Base-by-base conservation (phyloP, 2,113 vertebrate species). In the Phyllostomus hastatus region DNA sequence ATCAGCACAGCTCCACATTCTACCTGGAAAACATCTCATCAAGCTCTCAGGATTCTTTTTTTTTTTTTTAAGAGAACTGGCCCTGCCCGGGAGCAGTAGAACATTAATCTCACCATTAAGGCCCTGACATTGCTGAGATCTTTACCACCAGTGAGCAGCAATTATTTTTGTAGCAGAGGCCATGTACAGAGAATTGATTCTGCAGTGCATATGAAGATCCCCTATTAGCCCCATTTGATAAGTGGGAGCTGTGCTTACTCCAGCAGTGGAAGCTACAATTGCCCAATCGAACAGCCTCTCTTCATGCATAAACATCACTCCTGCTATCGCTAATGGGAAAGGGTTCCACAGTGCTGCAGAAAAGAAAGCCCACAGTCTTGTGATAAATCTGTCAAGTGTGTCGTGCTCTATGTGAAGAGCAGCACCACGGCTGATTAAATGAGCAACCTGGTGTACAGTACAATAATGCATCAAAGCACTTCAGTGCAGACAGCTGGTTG, bases 351-450 rank as follows among this genome's bases (percentile, higher is more conserved):
- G 72, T 1, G n/a, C 92, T 66, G 95, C 64, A 46, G 96, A 98
- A 98, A 98, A 98, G 79, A 98, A 96, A 97, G 97, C 98, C 97
- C 97, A 69, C 97, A 97, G 97, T 88, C 98, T 92, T 97, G 97
- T 95, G 98, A 98, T 98, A 98, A 98, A 98, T 98, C 98, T 98
- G 98, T 98, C 97, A 97, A 95, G 97, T 90, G 97, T 97, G 97
- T 98, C 98, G 97, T 94, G 96, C 88, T 97, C 52, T 97, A 78
- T 92, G 96, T 92, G 97, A 97, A 97, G 97, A 94, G 96, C 97
- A 90, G 95, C 90, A 11, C 94, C 95, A 87, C n/a, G n/a, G 90
- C 95, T 97, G 97, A 98, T 98, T 98, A 98, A 98, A 98, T 97
- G 98, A 97, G 97, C 96, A 95, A 91, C 59, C 95, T 54, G 46